Evolutionary conservation across 2,888 invertebrate species (phyloP), one percentile per base, ranked within the genome.

Genomic region (Monopis laevigella): DNA sequence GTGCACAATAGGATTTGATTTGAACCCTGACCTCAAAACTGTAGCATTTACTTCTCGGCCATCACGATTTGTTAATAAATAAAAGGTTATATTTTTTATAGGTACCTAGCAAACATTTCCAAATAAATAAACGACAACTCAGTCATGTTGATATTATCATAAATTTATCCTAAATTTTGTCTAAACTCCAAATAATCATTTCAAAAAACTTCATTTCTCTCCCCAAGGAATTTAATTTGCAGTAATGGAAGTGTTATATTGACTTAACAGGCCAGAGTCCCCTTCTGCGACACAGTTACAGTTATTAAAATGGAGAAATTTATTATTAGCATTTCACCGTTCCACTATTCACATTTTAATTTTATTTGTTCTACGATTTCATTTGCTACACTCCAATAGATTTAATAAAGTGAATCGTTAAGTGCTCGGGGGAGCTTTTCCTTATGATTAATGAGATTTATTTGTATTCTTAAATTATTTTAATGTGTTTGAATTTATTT

Each of bases 241-340:
- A 75, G 74, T 80, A 78, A 78, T 80, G 80, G 80, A 78, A 78
- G 78, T 80, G 80, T 80, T 80, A 78, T 78, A 80, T 78, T 80
- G 80, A 78, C 80, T 80, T 77, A 80, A 75, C 77, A 80, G 77
- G 72, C 75, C 75, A 75, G 72, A 71, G 65, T 77, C 80, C 78
- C 80, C 72, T 56, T 60, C 18, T 2, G 30, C 18, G 59, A 55
- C 54, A 56, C 65, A 61, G 77, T 70, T 70, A 77, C 77, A 74
- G 78, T 80, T 80, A 80, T 80, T 80, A 80, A 80, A 80, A 80
- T 78, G 80, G 75, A 68, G 77, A 80, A 75, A 78, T 77, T 77
- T 80, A 78, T 80, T 78, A 78, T 80, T 78, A 78, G 70, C 75
- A 68, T 73, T 74, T 69, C 68, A 57, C 59, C 65, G 71, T 71